Evolutionary conservation across 1,140 invertebrate genomes (phyloP), one percentile per base, ranked within the genome.

Genomic region (Chlorops oryzae): DNA sequence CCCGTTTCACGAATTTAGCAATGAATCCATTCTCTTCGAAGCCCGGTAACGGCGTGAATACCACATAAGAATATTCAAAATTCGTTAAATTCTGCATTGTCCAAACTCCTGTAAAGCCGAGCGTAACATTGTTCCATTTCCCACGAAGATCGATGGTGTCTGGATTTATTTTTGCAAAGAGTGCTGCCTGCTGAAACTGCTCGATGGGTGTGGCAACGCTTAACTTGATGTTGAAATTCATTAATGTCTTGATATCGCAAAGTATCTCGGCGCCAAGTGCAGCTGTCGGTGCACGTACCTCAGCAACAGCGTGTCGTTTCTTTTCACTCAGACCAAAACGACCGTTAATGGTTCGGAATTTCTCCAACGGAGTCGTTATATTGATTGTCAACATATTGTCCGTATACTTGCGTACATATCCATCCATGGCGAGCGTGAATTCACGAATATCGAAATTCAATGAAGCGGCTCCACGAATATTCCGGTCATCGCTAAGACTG

Each of bases 21-120:
- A 87, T 81, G 3, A 85, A 72, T 1, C 86, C 86, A 58, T 83
- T 87, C 63, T 88, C 81, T 58, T 87, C 78, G 44, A 87, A 83
- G 5, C 81, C 82, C 55, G 82, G 75, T 6, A 90, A 59, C 0
- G 87, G 87, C 1, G 86, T 87, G 58, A 81, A 87, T 10, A 89
- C 69, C 54, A 84, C 80, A 59, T 87, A 88, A 13, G 82, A 79
- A 59, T 89, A 88, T 52, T 88, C 81, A 42, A 90, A 86, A 66
- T 89, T 79, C 4, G 78, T 78, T 0, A 81, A 56, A 32, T 80
- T 81, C n/a, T 75, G 70, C 62, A 81, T 87, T 48, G 82, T 80
- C 85, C 84, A 88, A 32, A 85, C 79, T 25, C 85, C 86, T 3
- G 81, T 80, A 55, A 89, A 87, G 22, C 87, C 88, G 25, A 83